Base-by-base conservation (phyloP, 2,888 invertebrate species). In the Athripsodes cinereus region DNA sequence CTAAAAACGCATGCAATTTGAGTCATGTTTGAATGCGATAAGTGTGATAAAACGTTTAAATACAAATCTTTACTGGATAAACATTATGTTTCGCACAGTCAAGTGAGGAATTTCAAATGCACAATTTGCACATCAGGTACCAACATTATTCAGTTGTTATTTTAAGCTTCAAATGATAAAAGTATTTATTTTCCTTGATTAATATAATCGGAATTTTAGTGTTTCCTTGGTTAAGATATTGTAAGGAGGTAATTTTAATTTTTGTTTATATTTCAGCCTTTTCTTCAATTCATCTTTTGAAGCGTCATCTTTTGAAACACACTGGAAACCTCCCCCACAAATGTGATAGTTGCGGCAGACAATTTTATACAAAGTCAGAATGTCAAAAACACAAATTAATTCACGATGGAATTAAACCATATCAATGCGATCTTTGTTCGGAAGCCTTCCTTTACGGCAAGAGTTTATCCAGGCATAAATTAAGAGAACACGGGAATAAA, bases 41-140 rank as follows among this genome's bases (percentile, higher is more conserved):
- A 18, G 2, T 78, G 78, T 58, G 67, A 66, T 2, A 74, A 71
- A 68, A 66, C 56, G 1, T 68, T 77, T 1, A 72, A 69, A 20
- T 74, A 70, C 62, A 69, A 76, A 52, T 72, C 68, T 26, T 66
- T 69, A 50, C 69, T 79, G 34, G 75, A 75, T 0, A 67, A 74
- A 1, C 78, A 79, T 64, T 68, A 78, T 0, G 66, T 76, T 11
- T 74, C 71, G 48, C 78, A 79, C 65, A 73, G 76, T 1, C 74
- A 74, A 0, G 69, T 67, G 0, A 75, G 70, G 5, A 77, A 78
- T 0, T 71, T 71, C 59, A 61, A 63, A 0, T 79, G 78, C 62
- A 70, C 69, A 1, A 62, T 77, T 19, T 62, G 62, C 21, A 35
- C 19, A 8, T 3, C 8, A 16, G 40, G 40, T 40, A 8, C 13